Evolutionary conservation across 1,140 invertebrate species (phyloP), one percentile per base, ranked within the genome.

Genomic region (Venturia canescens): DNA sequence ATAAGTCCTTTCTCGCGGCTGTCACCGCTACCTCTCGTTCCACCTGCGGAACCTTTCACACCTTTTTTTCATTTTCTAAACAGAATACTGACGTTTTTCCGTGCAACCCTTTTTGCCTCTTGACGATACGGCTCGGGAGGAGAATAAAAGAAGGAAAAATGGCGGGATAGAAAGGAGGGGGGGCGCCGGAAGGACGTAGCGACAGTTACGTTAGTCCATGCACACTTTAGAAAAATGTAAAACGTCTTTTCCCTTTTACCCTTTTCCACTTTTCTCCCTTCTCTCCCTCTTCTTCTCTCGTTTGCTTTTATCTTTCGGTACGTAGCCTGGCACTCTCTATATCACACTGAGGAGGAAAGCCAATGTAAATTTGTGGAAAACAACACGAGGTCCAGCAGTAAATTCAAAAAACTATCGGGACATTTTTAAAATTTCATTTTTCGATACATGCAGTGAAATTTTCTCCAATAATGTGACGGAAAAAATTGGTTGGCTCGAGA

Each of bases 51-150:
- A 57, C 5, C 53, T n/a, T 21, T 9, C 13, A 44, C 11, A 6
- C 53, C 53, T 57, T 57, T 57, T 57, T 18, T 57, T 57, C 1
- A n/a, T 57, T 57, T n/a, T 57, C 53, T 44, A 44, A 44, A 44
- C 38, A 44, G 53, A n/a, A 57, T 7, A 5, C 53, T n/a, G 53
- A 23, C 53, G 53, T 57, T 57, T 57, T 57, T 57, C 21, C n/a
- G 21, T 57, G 1, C 53, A 57, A 57, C n/a, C 53, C 53, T 57
- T 57, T 57, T 57, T 57, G 53, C 53, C n/a, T 57, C 53, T 57
- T 18, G 18, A 57, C 18, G 53, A 18, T 4, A 21, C 53, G n/a
- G 9, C 18, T 3, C 53, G 18, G 21, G 18, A 57, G 21, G n/a
- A 57, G 13, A 57, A 57, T 57, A 23, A 21, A 57, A 57, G 21